These are phyloP conservation scores for Arizona elegans DNA, from an alignment of 2,113 vertebrate species.

Conservation along the genomic window DNA sequence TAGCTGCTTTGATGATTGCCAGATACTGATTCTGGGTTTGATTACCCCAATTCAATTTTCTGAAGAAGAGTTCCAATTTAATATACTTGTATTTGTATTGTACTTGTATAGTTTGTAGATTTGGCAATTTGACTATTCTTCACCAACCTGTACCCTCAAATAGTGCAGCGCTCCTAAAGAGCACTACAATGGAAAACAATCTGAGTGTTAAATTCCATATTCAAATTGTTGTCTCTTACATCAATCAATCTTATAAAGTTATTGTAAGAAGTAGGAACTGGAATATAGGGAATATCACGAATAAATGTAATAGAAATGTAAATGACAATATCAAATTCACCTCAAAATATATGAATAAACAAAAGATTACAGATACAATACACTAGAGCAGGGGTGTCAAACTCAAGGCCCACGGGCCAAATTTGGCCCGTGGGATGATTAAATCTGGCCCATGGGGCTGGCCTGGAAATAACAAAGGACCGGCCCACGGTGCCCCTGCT, in stretches of 20 bases:
- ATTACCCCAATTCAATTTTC: background rate
- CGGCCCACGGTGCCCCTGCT: no score
- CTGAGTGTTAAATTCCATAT: background rate
- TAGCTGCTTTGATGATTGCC: background rate
- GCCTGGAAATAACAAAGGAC: no score
- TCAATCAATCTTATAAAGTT: background rate
- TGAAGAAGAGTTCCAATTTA: background rate
- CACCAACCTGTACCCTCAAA: background rate
- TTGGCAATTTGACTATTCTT: background rate
- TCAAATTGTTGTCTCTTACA: background rate
- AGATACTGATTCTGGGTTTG: background rate
- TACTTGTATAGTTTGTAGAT: background rate
- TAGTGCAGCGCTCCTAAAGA: background rate
- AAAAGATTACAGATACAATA: background rate
- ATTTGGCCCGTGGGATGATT: no score
- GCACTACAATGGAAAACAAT: background rate
- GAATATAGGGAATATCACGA: fast-evolving
- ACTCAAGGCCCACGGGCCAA: no score
- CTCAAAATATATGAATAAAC: background rate
- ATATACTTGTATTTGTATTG: background rate
- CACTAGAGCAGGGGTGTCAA: no score
- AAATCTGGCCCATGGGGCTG: no score
- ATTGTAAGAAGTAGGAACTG: background rate
- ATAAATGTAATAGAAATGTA: background rate
- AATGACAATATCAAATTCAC: background rate